Percentiles rank a stretch among this genome's conserved stretches.
Evolutionary conservation across 2,888 invertebrate species (phyloP).

Genomic region (Volucella zonaria): DNA sequence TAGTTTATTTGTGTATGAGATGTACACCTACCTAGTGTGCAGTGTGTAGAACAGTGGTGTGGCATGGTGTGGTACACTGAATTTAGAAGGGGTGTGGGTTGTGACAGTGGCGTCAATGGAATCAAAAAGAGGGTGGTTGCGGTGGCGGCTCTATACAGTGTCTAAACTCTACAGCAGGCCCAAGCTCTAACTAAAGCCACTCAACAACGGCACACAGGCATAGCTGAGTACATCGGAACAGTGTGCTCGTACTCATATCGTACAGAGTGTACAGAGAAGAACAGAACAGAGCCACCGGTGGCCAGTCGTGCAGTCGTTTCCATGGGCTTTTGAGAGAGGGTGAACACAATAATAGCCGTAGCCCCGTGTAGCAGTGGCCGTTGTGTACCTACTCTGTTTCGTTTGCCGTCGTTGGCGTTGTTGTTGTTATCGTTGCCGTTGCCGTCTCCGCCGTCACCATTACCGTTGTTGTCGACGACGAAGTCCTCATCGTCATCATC

Average conservation of each 20-base stretch:
- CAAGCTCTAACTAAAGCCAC: conserved; percentile 29
- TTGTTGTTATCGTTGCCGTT: conserved; percentile 11
- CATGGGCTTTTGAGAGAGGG: conserved; percentile 67
- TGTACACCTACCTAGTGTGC: conserved; percentile 42
- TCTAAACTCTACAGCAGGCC: conserved; percentile 18
- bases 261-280: conserved; percentile 3
- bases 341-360: conserved; percentile 67
- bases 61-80: conserved; percentile 10
- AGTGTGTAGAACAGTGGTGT: neutral
- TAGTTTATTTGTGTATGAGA: conserved; percentile 51
- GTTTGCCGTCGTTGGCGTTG: conserved; percentile 34
- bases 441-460: conserved; percentile 25
- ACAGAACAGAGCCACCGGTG: conserved; percentile 62
- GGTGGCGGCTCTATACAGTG: conserved; percentile 45
- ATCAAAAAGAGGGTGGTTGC: conserved; percentile 68
- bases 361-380: conserved; percentile 52
- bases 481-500: conserved; percentile 17
- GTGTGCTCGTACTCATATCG: too few relatives aligned
- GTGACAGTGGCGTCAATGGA: conserved; percentile 69
- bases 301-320: conserved; percentile 69
- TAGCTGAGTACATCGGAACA: conserved; percentile 8
- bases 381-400: conserved; percentile 45
- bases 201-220: conserved; percentile 37
- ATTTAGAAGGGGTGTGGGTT: conserved; percentile 70
- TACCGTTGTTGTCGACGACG: conserved; percentile 7